phyloP scores from a whole-genome alignment of 2,888 invertebrate species.

The Himalopsyche kuldschensis region DNA sequence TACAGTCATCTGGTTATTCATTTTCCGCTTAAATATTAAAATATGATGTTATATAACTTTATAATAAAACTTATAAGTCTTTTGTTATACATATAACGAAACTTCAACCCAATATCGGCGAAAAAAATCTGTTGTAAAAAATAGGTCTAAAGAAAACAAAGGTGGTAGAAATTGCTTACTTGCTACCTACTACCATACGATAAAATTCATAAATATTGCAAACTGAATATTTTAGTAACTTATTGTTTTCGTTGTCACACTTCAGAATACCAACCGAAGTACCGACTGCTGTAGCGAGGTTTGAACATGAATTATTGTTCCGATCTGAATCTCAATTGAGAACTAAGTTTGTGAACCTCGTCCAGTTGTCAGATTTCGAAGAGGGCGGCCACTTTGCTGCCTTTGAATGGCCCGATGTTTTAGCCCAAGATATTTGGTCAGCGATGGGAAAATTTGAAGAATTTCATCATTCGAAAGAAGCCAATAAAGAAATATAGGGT shows the following conservation, averaged over 20 bases:
- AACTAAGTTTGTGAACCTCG: slow-evolving; percentile 66
- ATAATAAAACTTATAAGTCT: no score
- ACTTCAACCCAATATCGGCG: no score
- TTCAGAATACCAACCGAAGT: slow-evolving; percentile 68
- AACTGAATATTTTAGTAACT: no score
- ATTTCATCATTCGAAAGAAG: slow-evolving; percentile 12
- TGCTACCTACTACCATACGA: no score
- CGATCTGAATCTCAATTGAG: slow-evolving; percentile 63
- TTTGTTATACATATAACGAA: no score
- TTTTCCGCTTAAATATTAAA: no score
- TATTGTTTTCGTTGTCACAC: slow-evolving; percentile 25
- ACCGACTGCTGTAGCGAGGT: slow-evolving; percentile 72
- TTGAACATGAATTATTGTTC: slow-evolving; percentile 68
- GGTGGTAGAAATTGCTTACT: no score
- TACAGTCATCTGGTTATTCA: no score
- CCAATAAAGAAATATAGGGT: not conserved
- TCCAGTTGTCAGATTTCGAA: slow-evolving; percentile 65
- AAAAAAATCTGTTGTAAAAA: no score
- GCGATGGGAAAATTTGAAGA: slow-evolving; percentile 47
- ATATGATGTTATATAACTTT: no score
- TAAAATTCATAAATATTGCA: no score
- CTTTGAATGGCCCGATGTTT: slow-evolving; percentile 71
- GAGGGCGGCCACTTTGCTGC: slow-evolving; percentile 86
- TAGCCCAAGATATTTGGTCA: slow-evolving; percentile 68
- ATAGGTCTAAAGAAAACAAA: no score